Evolutionary conservation across 2,113 vertebrate genomes (phyloP), one percentile per base, ranked within the genome.

Genomic region (Maccullochella peelii): DNA sequence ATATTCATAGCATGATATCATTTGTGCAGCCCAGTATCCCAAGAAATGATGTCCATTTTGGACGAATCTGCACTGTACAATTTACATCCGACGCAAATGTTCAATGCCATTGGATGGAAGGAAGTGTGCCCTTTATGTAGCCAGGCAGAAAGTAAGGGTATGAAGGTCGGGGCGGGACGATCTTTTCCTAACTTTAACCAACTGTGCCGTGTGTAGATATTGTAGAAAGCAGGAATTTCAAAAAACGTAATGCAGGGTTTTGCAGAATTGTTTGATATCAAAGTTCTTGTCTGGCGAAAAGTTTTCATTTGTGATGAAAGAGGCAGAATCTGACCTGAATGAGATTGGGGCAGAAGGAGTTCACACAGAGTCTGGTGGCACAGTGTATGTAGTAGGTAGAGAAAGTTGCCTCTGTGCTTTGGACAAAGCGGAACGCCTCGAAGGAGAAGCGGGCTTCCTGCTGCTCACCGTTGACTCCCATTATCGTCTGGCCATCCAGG

Each of bases 381-480:
- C 95, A 95, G 89, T 95, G 93, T 0, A 95, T 54, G 25, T 92
- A 95, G 84, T 92, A 95, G 73, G 90, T 95, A 42, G 95, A 93
- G 21, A 91, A 5, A 0, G 47, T 50, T 9, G 7, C 25, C 10
- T 91, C 84, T 8, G 36, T 33, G 50, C 83, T 84, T 27, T 94
- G 79, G 27, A 94, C 44, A 7, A 95, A 95, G 62, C 95, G 93
- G 75, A 95, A 95, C 8, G 93, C 82, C 77, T 95, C 94, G 0
- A 95, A 95, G 3, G 94, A 95, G 89, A 95, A 95, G 15, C 87
- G 92, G 0, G 94, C 94, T 6, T 71, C 57, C 74, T 95, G 94
- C 36, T 82, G 44, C 18, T 66, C 16, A 8, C 94, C 94, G 2
- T 95, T 95, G 25, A 71, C 8, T 1, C 25, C 81, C 1, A 95